phyloP scores from a whole-genome alignment of 37 sponge, comb jelly and placozoan species.

The Aphrocallistes beatrix region DNA sequence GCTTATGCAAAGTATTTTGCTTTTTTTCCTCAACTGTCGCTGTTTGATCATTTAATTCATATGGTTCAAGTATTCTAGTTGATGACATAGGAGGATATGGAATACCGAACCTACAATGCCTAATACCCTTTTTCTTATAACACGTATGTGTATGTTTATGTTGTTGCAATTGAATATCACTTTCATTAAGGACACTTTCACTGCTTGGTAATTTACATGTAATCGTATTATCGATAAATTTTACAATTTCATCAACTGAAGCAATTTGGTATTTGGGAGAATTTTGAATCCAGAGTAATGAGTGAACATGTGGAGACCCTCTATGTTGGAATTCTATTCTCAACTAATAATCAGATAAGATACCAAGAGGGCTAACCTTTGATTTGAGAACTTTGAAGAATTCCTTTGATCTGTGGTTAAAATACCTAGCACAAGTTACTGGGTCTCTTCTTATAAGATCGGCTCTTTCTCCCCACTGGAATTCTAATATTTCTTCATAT shows the following conservation, averaged over 20 bases:
- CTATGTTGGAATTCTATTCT: not conserved
- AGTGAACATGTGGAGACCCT: not conserved
- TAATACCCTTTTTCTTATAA: no score
- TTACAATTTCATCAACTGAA: not conserved
- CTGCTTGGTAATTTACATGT: not conserved
- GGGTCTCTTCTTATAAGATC: not conserved
- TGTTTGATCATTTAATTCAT: no score
- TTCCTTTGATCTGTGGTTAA: not conserved
- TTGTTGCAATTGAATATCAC: not conserved
- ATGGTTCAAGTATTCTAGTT: no score
- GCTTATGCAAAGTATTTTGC: no score
- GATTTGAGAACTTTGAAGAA: not conserved
- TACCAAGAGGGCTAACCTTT: constrained; percentile 4
- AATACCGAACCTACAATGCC: no score
- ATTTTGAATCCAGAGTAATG: not conserved
- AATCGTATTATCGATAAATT: not conserved
- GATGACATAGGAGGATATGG: no score
- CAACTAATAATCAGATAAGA: not conserved
- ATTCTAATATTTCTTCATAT: not conserved
- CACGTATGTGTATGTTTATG: no score
- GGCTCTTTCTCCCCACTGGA: not conserved
- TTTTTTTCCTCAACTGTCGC: no score
- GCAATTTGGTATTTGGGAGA: not conserved
- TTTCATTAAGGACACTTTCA: not conserved
- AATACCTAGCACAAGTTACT: not conserved